phyloP scores from a whole-genome alignment of 2,113 vertebrate species.

The Typhlomys cinereus region DNA sequence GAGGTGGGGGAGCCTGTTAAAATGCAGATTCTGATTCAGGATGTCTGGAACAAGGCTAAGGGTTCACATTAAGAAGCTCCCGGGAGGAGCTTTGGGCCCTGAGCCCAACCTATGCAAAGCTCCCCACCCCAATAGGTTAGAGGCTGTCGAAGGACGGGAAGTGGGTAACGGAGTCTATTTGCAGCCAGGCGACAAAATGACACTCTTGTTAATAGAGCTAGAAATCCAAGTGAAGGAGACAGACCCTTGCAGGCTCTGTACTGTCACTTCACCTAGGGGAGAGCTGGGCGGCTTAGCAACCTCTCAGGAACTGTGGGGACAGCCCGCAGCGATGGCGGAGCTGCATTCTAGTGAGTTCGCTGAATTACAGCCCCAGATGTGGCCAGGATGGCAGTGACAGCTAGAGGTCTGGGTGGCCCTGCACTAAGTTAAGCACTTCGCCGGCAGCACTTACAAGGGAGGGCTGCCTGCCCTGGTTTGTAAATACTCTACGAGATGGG shows the following conservation, averaged over 20 bases:
- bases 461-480: neutral
- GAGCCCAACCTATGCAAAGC: no score
- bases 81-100: no score
- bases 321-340: neutral
- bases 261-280: neutral
- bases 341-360: neutral
- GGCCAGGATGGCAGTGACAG: neutral
- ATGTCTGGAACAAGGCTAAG: neutral
- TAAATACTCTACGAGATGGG: neutral
- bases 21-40: neutral
- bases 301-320: neutral
- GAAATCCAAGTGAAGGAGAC: neutral
- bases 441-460: neutral
- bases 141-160: neutral
- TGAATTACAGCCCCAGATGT: rapidly evolving
- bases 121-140: neutral
- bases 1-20: neutral
- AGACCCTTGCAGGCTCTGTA: neutral
- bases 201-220: neutral
- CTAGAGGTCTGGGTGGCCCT: neutral
- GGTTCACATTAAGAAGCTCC: neutral
- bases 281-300: neutral
- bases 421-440: neutral
- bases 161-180: neutral
- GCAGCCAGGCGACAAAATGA: neutral